A percentile compares a stretch with the other conserved stretches of the same genome.
Evolutionary conservation across 2,888 invertebrate species (phyloP).

Genomic region (Apocheima hispidaria): DNA sequence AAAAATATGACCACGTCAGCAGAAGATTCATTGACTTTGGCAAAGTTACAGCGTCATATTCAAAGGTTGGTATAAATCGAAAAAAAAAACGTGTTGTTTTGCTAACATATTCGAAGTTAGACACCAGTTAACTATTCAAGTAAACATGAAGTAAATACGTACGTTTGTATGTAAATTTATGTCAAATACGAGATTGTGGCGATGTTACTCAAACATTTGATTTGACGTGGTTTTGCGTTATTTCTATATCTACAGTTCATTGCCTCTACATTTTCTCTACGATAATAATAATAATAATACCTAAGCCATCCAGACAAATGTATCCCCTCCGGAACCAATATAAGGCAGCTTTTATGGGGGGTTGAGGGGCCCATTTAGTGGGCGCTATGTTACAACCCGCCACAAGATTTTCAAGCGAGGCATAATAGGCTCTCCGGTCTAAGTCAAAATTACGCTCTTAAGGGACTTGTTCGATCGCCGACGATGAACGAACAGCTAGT

Average conservation of each 20-base stretch:
- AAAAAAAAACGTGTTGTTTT: constrained; percentile 9
- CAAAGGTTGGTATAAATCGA: constrained; percentile 7
- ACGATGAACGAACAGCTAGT: too few species aligned
- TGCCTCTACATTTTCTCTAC: neutral
- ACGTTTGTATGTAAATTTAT: constrained; percentile 14
- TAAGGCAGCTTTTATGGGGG: too few species aligned
- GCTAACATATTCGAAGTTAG: neutral
- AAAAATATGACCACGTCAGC: constrained; percentile 5
- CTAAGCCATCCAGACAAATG: too few species aligned
- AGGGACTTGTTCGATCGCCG: too few species aligned
- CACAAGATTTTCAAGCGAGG: too few species aligned
- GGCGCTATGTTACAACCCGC: too few species aligned
- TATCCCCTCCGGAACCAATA: too few species aligned
- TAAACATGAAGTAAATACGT: constrained; percentile 16
- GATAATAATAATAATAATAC: too few species aligned
- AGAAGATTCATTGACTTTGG: constrained; percentile 27
- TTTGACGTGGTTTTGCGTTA: constrained; percentile 13
- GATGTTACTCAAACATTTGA: constrained; percentile 14
- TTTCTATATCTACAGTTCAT: constrained; percentile 4
- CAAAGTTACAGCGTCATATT: constrained; percentile 13
- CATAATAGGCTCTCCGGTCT: too few species aligned
- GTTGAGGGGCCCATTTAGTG: too few species aligned
- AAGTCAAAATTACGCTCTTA: too few species aligned
- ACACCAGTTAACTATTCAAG: constrained; percentile 24
- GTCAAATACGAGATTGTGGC: constrained; percentile 25